A percentile compares a stretch with the other conserved stretches of the same genome.
Evolutionary conservation across 2,797 vertebrate species (phyloP).

Genomic region (Esox lucius): DNA sequence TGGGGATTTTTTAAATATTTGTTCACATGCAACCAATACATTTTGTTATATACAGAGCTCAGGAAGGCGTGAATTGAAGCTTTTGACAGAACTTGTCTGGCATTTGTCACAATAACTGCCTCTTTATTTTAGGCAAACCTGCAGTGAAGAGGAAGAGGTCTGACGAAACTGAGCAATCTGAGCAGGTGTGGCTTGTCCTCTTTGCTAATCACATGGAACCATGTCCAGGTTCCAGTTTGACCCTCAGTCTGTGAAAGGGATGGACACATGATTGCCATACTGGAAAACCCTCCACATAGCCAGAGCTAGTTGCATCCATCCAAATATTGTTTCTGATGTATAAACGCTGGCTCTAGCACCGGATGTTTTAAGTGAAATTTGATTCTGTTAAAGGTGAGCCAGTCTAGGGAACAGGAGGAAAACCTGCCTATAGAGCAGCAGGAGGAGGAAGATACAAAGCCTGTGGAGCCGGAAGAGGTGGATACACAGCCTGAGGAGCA

Average conservation of each 20-base stretch:
- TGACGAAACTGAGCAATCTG: slow-evolving; percentile 58
- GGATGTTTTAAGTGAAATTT: not conserved
- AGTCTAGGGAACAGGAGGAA: not conserved
- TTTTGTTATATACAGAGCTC: not conserved
- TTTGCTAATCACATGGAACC: not conserved
- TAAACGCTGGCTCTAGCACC: not conserved
- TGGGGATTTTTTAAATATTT: not conserved
- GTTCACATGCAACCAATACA: too few species aligned
- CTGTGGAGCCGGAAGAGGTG: too few species aligned
- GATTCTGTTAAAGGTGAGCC: slow-evolving; percentile 21
- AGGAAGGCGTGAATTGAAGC: not conserved
- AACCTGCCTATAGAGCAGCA: too few species aligned
- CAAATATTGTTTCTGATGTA: not conserved
- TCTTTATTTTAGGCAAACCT: slow-evolving; percentile 54
- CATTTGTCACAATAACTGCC: slow-evolving; percentile 4
- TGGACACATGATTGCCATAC: not conserved
- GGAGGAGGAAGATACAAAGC: too few species aligned
- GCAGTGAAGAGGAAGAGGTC: slow-evolving; percentile 64
- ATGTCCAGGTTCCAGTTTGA: not conserved
- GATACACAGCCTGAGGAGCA: too few species aligned
- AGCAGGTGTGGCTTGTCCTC: slow-evolving; percentile 52
- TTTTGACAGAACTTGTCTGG: not conserved
- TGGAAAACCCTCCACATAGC: not conserved
- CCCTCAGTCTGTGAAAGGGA: not conserved
- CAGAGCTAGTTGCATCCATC: not conserved